These are phyloP conservation scores for Diabrotica virgifera DNA, from an alignment of 1,140 invertebrate species.

Conservation along the genomic window DNA sequence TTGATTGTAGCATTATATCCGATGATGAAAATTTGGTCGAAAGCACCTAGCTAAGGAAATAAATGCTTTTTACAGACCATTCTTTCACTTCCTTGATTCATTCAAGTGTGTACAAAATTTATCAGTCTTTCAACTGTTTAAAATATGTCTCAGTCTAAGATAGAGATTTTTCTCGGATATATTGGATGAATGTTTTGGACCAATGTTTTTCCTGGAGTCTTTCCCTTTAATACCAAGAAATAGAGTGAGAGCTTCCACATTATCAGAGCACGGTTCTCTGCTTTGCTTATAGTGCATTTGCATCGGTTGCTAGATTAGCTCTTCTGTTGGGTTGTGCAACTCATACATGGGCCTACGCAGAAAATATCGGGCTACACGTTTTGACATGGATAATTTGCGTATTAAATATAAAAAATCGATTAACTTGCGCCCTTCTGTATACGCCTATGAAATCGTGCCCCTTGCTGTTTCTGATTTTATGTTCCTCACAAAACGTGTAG, in stretches of 20 bases:
- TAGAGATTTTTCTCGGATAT: background rate
- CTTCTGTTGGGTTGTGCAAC: conserved; percentile 44
- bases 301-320: conserved; percentile 42
- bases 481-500: conserved; percentile 8
- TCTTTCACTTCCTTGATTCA: no score
- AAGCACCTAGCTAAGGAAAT: no score
- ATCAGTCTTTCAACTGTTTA: no score
- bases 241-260: conserved; percentile 47
- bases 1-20: no score
- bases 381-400: no score
- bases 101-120: no score
- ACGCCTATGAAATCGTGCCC: conserved; percentile 1
- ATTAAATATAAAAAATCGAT: no score
- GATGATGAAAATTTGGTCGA: no score
- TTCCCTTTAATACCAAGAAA: conserved; percentile 47
- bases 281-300: conserved; percentile 42
- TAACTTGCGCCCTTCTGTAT: background rate
- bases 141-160: no score
- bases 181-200: conserved; percentile 13
- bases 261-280: conserved; percentile 44
- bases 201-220: conserved; percentile 31
- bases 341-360: conserved; percentile 23
- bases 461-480: background rate
- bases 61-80: no score
- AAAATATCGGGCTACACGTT: background rate